Conservation (phyloP, 2,113 vertebrate species). For the Gavia stellata region DNA sequence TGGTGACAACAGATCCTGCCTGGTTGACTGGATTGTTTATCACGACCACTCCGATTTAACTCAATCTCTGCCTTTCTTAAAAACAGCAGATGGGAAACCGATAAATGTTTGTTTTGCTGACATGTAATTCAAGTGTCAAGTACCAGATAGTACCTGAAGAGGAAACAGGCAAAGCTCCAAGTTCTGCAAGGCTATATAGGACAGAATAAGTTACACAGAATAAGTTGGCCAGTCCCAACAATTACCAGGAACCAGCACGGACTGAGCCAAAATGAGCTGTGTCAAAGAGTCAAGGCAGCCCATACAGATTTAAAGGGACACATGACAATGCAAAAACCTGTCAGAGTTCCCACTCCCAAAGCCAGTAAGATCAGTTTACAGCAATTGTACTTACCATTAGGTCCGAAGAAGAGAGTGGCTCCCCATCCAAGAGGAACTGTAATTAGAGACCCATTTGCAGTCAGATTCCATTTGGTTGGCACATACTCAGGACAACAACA, state of each 20-base stretch:
- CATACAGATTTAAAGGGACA: neutral
- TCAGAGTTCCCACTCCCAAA: neutral
- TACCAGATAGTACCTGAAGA: neutral
- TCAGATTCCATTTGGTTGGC: conserved; percentile 26
- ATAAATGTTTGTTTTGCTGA: neutral
- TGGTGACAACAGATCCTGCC: neutral
- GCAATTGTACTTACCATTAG: conserved; percentile 75
- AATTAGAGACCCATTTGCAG: conserved; percentile 35
- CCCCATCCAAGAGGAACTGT: conserved; percentile 86
- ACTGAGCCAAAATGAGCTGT: neutral
- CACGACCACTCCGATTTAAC: neutral
- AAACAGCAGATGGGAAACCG: neutral
- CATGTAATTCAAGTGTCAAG: neutral
- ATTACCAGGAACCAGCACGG: neutral
- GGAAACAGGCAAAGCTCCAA: neutral
- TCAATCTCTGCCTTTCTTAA: neutral
- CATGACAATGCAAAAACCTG: neutral
- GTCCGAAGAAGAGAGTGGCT: conserved; percentile 77
- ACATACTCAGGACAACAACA: conserved; percentile 13
- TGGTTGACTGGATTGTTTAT: neutral
- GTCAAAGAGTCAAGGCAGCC: neutral
- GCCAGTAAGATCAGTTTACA: neutral
- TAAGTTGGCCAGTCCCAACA: neutral
- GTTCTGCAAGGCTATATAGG: neutral
- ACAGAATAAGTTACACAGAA: neutral